Conservation (phyloP, 2,888 invertebrate genomes). For the Leptinotarsa tumamoca region DNA sequence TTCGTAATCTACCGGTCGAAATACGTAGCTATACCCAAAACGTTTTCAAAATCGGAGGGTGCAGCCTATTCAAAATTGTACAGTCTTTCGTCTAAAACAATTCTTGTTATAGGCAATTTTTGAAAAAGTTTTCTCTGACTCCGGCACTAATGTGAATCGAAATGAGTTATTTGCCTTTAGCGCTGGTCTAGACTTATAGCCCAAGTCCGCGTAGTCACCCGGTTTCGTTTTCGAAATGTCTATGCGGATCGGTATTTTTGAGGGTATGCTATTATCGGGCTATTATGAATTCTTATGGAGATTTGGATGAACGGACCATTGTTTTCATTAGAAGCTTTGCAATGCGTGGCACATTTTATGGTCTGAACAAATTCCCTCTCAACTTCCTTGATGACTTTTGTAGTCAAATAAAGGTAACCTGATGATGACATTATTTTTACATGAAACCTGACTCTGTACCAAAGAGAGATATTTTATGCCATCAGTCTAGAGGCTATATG, state of each 20-base stretch:
- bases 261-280: slow-evolving; percentile 38
- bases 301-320: slow-evolving; percentile 17
- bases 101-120: neutral
- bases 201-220: slow-evolving; percentile 47
- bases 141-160: slow-evolving; percentile 37
- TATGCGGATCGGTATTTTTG: slow-evolving; percentile 30
- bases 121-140: slow-evolving; percentile 10
- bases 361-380: slow-evolving; percentile 2
- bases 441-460: no score
- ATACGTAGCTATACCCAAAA: no score
- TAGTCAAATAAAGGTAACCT: no score
- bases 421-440: no score
- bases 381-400: neutral
- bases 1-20: no score
- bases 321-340: slow-evolving; percentile 24
- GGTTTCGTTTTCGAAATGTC: slow-evolving; percentile 19
- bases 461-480: no score
- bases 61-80: no score
- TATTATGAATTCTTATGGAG: slow-evolving; percentile 27
- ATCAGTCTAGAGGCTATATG: no score
- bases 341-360: slow-evolving; percentile 16
- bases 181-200: slow-evolving; percentile 54
- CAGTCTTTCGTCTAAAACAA: no score
- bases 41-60: no score
- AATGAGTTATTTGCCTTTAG: slow-evolving; percentile 47